phyloP scores from a whole-genome alignment of 1,140 invertebrate genomes.

The Diorhabda carinulata region DNA sequence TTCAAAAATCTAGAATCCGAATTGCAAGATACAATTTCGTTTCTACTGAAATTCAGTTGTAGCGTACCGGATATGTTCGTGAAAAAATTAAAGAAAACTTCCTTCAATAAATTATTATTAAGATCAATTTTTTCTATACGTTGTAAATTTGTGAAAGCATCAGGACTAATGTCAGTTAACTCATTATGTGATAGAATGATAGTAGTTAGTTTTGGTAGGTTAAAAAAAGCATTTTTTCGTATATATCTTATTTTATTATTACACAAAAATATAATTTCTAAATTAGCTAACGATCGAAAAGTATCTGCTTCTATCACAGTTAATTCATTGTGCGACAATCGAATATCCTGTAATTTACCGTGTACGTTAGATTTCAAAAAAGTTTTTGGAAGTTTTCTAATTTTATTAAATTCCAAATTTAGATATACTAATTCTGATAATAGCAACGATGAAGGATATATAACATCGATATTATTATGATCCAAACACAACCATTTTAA shows the following conservation, averaged over 20 bases:
- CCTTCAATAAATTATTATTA: conserved; percentile 65
- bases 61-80: conserved; percentile 64
- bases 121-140: conserved; percentile 66
- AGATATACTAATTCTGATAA: conserved; percentile 72
- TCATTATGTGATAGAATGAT: conserved; percentile 66
- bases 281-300: conserved; percentile 59
- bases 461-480: conserved; percentile 76
- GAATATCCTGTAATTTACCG: conserved; percentile 70
- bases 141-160: conserved; percentile 66
- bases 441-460: conserved; percentile 60
- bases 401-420: conserved; percentile 80
- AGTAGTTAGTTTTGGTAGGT: conserved; percentile 64
- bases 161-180: conserved; percentile 57
- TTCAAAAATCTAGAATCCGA: conserved; percentile 55
- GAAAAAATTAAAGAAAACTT: conserved; percentile 64
- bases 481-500: conserved; percentile 83
- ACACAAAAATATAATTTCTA: conserved; percentile 68
- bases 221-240: conserved; percentile 57
- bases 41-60: conserved; percentile 65
- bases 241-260: conserved; percentile 65
- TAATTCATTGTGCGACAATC: conserved; percentile 71
- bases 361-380: conserved; percentile 62
- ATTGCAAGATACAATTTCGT: conserved; percentile 60
- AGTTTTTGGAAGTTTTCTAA: conserved; percentile 58
- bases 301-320: conserved; percentile 58